Percentiles rank a stretch among this genome's conserved stretches.
Evolutionary conservation across 2,797 vertebrate species (phyloP).

Genomic region (Coluber constrictor): DNA sequence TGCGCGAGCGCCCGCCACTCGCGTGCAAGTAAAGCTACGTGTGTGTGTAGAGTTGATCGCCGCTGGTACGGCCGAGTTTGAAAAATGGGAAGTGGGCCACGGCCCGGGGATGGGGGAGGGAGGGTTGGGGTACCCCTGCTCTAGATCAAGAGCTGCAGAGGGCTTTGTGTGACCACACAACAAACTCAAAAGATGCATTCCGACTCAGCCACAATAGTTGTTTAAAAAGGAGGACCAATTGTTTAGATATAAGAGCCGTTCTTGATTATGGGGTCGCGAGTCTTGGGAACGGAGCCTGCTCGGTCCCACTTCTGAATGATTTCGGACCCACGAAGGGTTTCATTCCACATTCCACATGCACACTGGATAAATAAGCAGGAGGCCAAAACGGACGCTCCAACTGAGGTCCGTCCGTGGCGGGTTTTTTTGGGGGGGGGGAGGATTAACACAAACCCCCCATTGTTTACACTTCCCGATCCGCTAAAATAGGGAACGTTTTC

Average conservation of each 20-base stretch:
- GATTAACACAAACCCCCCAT: constrained; percentile 66
- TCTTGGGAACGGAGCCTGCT: constrained; percentile 47
- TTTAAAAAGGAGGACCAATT: not conserved
- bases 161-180: constrained; percentile 4
- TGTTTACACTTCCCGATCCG: constrained; percentile 88
- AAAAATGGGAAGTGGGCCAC: not conserved
- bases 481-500: constrained; percentile 69
- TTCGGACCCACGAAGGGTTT: constrained; percentile 22
- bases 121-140: not conserved
- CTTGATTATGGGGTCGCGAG: constrained; percentile 75
- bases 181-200: not conserved
- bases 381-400: constrained; percentile 63
- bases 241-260: constrained; percentile 57
- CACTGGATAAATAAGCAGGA: constrained; percentile 23
- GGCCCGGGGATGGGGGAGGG: fast-evolving
- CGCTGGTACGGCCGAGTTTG: not conserved
- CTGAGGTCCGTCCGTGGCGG: constrained; percentile 14
- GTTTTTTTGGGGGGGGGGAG: no score
- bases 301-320: not conserved
- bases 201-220: not conserved
- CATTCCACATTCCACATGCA: not conserved
- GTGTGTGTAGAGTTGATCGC: fast-evolving
- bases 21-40: fast-evolving
- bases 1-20: not conserved
- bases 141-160: not conserved